Conservation (phyloP, 2,888 invertebrate species). For the Lepidochrysops patricia region DNA sequence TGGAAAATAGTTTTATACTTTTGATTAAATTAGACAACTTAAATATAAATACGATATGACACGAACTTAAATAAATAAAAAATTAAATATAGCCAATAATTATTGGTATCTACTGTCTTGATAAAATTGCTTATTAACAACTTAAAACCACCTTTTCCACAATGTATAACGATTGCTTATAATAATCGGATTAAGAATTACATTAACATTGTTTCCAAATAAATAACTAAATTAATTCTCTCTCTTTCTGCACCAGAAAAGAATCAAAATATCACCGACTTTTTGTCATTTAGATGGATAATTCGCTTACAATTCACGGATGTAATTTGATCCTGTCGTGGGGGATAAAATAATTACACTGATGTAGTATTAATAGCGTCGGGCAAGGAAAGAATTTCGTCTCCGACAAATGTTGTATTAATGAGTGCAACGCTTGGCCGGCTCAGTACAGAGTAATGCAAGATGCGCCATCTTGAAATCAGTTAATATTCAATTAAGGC, state of each 20-base stretch:
- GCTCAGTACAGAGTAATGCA: background rate
- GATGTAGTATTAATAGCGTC: conserved; percentile 63
- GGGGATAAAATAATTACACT: conserved; percentile 32
- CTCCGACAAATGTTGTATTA: conserved; percentile 68
- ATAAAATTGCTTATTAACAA: too few species aligned
- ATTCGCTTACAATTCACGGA: conserved; percentile 25
- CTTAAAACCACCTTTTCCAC: too few species aligned
- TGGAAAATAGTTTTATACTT: too few species aligned
- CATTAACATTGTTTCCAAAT: too few species aligned
- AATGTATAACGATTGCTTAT: too few species aligned
- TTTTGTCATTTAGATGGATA: background rate
- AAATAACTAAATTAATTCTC: too few species aligned
- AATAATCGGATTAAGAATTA: too few species aligned
- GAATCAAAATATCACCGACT: background rate
- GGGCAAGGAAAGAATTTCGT: conserved; percentile 57
- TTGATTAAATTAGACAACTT: too few species aligned
- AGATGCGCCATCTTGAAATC: background rate
- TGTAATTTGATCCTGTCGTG: conserved; percentile 46
- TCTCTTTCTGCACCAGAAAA: background rate
- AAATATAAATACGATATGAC: too few species aligned
- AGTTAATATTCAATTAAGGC: background rate
- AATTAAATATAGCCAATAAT: too few species aligned
- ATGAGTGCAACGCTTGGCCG: conserved; percentile 48
- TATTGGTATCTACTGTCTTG: too few species aligned
- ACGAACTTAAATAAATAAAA: too few species aligned